Conservation (phyloP, 2,113 vertebrate genomes). For the Cyanistes caeruleus region DNA sequence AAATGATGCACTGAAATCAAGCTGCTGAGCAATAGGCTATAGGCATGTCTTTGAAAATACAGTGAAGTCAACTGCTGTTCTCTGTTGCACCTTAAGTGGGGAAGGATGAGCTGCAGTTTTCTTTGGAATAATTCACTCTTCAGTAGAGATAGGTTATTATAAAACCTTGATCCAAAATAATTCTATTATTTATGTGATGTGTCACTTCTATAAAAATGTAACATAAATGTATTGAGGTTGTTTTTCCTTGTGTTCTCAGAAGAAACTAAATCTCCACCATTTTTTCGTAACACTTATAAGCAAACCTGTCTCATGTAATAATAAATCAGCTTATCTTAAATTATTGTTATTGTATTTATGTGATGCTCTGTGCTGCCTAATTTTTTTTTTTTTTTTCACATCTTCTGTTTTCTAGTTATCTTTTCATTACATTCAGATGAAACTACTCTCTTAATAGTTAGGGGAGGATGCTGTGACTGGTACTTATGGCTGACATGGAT, state of each 20-base stretch:
- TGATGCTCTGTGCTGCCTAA: not conserved
- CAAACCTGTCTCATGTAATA: not conserved
- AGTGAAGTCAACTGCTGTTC: not conserved
- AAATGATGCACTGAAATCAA: not conserved
- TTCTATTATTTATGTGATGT: slow-evolving; percentile 6
- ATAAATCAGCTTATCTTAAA: slow-evolving; percentile 11
- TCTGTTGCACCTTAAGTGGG: not conserved
- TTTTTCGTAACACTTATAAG: slow-evolving; percentile 1
- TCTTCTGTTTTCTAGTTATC: not conserved
- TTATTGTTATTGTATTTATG: not conserved
- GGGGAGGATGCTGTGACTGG: not conserved
- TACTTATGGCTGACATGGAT: not conserved
- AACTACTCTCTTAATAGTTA: not conserved
- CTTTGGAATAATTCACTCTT: slow-evolving; percentile 20
- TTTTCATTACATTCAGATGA: not conserved
- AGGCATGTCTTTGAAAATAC: not conserved
- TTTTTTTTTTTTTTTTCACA: not conserved
- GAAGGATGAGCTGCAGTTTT: not conserved
- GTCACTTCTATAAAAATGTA: slow-evolving; percentile 32
- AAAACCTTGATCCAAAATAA: slow-evolving; percentile 6
- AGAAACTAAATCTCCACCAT: not conserved
- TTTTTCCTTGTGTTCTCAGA: not conserved
- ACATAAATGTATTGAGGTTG: not conserved
- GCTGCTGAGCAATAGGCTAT: not conserved
- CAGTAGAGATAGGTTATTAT: not conserved